A percentile compares a stretch with the other conserved stretches of the same genome.
These are phyloP conservation scores for Acropternis orthonyx DNA, from an alignment of 2,797 vertebrate species.

Conservation along the genomic window DNA sequence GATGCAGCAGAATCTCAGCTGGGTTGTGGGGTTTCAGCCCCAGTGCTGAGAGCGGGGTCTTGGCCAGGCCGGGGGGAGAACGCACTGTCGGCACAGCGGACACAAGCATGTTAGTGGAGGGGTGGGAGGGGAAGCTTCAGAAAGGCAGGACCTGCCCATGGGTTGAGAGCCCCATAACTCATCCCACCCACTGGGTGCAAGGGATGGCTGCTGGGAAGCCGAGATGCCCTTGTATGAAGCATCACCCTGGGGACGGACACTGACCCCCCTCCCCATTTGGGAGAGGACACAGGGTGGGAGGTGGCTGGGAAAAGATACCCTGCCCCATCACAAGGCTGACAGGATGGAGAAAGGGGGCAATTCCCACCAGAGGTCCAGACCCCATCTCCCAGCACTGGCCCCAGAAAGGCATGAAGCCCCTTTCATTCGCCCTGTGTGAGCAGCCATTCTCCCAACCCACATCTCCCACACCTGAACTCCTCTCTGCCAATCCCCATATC, in stretches of 20 bases:
- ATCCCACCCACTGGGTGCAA: background rate
- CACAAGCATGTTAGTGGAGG: background rate
- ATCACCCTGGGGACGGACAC: background rate
- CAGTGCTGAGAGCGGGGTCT: conserved; percentile 93
- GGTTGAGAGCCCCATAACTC: background rate
- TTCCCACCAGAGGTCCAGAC: background rate
- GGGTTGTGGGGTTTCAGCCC: conserved; percentile 97
- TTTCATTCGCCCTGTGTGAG: background rate
- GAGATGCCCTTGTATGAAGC: background rate
- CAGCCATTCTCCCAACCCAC: background rate
- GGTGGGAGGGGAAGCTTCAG: background rate
- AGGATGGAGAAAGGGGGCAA: background rate
- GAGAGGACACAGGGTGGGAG: accelerated
- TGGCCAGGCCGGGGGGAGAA: conserved; percentile 93
- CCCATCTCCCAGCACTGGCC: background rate
- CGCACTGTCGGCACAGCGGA: conserved; percentile 77
- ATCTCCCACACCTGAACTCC: background rate
- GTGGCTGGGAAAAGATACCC: background rate
- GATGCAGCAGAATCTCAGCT: conserved; percentile 88
- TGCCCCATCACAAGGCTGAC: background rate
- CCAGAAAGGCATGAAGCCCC: background rate
- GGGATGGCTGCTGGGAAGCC: background rate
- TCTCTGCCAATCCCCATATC: background rate
- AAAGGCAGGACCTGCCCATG: background rate
- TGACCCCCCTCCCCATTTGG: background rate